These are phyloP conservation scores for Ostrea edulis DNA, from an alignment of 1,140 invertebrate species.

Conservation along the genomic window DNA sequence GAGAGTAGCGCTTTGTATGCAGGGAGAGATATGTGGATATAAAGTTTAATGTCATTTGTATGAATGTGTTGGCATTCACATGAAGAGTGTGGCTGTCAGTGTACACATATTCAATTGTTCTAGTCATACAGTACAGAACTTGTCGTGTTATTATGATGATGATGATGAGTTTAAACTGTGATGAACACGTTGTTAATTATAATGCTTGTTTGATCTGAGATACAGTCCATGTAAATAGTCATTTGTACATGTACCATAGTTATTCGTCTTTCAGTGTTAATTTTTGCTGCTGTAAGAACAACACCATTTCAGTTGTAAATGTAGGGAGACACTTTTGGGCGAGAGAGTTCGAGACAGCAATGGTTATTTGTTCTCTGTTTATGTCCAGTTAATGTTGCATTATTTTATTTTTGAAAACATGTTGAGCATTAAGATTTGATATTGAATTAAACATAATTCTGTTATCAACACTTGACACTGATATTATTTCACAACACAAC, in stretches of 20 bases:
- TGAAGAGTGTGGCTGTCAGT: neutral
- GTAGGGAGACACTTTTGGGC: no score
- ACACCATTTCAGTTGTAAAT: neutral
- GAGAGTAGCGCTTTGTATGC: conserved; percentile 13
- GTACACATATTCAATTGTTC: neutral
- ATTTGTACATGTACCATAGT: neutral
- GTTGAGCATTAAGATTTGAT: conserved; percentile 11
- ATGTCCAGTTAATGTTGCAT: neutral
- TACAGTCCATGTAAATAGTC: conserved; percentile 4
- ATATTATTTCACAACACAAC: conserved; percentile 19
- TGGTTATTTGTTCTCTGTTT: neutral
- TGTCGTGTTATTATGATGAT: neutral
- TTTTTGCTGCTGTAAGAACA: conserved; percentile 28
- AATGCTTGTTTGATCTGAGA: conserved; percentile 7
- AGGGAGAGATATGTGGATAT: neutral
- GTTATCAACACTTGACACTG: neutral
- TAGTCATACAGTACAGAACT: conserved; percentile 28
- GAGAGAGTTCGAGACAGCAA: neutral
- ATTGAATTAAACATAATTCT: conserved; percentile 2
- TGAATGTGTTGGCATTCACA: neutral
- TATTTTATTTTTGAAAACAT: neutral
- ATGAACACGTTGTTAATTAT: neutral
- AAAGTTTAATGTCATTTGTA: neutral
- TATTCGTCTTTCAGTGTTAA: conserved; percentile 12
- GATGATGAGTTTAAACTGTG: neutral